Conservation (phyloP, 1,140 invertebrate genomes). For the Cepaea nemoralis region DNA sequence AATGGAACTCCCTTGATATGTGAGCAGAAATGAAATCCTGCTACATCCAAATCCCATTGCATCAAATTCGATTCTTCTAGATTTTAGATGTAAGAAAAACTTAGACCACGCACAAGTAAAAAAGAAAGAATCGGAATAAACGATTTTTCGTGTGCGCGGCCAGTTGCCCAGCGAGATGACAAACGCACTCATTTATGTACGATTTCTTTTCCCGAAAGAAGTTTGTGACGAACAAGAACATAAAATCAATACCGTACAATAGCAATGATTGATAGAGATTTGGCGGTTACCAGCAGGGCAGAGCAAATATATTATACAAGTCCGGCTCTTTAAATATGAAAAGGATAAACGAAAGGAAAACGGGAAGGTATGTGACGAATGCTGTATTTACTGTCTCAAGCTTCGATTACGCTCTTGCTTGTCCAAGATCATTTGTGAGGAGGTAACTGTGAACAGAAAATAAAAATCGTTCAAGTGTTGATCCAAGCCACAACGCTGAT, state of each 20-base stretch:
- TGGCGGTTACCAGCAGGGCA: neutral
- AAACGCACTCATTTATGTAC: conserved; percentile 10
- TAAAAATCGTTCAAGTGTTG: neutral
- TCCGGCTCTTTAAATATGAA: neutral
- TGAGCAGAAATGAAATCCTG: neutral
- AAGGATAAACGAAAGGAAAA: neutral
- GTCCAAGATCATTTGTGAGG: neutral
- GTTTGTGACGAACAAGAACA: neutral
- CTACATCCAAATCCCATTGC: conserved; percentile 4
- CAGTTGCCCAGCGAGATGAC: neutral
- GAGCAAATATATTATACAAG: conserved; percentile 6
- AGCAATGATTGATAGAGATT: conserved; percentile 15
- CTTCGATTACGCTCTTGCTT: neutral
- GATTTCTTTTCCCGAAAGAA: neutral
- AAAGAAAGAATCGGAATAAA: conserved; percentile 7
- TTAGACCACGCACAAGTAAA: neutral
- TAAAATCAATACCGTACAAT: conserved; percentile 6
- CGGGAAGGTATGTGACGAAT: neutral
- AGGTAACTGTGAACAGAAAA: neutral
- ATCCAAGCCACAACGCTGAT: neutral
- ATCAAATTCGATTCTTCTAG: conserved; percentile 2
- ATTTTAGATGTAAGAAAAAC: neutral
- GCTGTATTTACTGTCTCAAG: neutral
- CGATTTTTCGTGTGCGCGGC: conserved; percentile 6
- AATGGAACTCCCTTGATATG: neutral